Evolutionary conservation across 2,888 invertebrate species (phyloP), one percentile per base, ranked within the genome.

Genomic region (Alentia gelatinosa): DNA sequence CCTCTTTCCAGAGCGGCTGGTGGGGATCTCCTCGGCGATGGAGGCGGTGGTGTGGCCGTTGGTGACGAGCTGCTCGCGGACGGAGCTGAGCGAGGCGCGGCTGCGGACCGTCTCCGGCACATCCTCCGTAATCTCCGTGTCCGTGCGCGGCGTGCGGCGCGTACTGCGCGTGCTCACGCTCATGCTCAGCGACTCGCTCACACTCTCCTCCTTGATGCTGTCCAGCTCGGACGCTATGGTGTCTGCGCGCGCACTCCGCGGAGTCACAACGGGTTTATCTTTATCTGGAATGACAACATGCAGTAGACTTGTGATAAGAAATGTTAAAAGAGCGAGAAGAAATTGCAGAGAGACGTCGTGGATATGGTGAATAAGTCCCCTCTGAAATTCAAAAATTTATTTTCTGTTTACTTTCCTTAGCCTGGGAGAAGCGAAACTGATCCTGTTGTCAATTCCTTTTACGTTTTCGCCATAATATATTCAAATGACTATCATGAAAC

Each of bases 221-320:
- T 86, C 86, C 86, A 86, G 47, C 86, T 86, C 86, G 7, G 86
- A 86, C 15, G 90, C 90, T 7, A 90, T 90, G 30, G 90, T 90
- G 35, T 90, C 90, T 30, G 90, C 47, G 19, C 90, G 40, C 9
- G 79, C 47, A 0, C 47, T 90, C 33, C 90, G 79, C 9, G 90
- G 83, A 0, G 90, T 90, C n/a, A 19, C 1, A 4, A 30, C 26
- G 0, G 68, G n/a, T 19, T 90, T 74, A 15, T 90, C 90, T 30
- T 79, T 90, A 5, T 90, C 75, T 90, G 74, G 33, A 68, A 33
- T 19, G 4, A 89, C 89, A 33, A 15, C 50, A 89, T n/a, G n/a
- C n/a, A n/a, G n/a, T n/a, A n/a, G n/a, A n/a, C n/a, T n/a, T n/a
- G n/a, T n/a, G n/a, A n/a, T n/a, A n/a, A n/a, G n/a, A n/a, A n/a